Evolutionary conservation across 2,888 invertebrate species (phyloP), one percentile per base, ranked within the genome.

Genomic region (Leptura quadrifasciata): DNA sequence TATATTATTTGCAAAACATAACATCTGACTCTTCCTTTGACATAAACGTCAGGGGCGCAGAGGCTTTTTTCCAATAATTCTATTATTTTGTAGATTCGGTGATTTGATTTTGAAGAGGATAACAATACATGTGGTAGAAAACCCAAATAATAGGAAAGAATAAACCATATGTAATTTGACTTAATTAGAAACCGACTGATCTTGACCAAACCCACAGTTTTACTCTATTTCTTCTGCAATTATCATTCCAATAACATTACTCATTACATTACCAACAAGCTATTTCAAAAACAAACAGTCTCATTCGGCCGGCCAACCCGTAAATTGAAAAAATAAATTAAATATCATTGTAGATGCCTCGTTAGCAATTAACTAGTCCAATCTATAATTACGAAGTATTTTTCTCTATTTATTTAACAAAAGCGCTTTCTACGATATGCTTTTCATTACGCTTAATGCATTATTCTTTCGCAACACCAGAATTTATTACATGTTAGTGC

Each of bases 321-420:
- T 31, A 31, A 31, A 31, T 31, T 31, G 6, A 31, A 31, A 31
- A 31, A 31, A 31, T 31, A 31, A 31, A 31, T 31, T 31, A 31
- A 31, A 31, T 31, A 31, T 31, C 27, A 31, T 31, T 31, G 27
- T 31, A 8, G 27, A 31, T 31, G 27, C 39, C 12, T 39, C 12
- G 39, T 39, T 39, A 12, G 12, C 39, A 1, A 12, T 39, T 39
- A 39, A 39, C 10, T 47, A 15, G 47, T 24, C n/a, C 15, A 58
- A 24, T 6, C 27, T 12, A 27, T n/a, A 2, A 24, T 21, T 61
- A 27, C 9, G 1, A 9, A 4, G 31, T 2, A n/a, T n/a, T 17
- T 61, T 27, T 60, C 20, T 60, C 18, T 61, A 61, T 27, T 61
- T 61, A 31, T 18, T n/a, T 61, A 31, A 17, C 27, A 31, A 61